Conservation (phyloP, 2,113 vertebrate species). For the Strix uralensis region DNA sequence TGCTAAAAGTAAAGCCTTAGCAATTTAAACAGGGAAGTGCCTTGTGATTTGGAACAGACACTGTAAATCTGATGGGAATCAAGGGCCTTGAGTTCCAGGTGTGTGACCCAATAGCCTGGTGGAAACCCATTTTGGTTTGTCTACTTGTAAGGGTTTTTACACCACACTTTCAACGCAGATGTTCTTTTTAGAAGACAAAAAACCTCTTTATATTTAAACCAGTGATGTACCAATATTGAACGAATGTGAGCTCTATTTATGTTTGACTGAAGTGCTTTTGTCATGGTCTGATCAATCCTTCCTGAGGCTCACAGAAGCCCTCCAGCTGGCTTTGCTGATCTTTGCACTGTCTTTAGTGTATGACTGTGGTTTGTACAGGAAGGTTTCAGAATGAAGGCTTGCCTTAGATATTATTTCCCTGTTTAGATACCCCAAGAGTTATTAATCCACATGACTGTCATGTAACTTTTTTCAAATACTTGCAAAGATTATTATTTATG, state of each 20-base stretch:
- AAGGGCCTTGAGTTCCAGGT: background rate
- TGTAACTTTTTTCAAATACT: background rate
- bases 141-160: background rate
- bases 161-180: background rate
- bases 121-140: background rate
- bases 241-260: background rate
- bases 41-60: background rate
- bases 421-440: background rate
- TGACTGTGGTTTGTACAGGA: background rate
- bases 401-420: background rate
- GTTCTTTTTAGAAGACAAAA: background rate
- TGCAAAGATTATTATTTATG: background rate
- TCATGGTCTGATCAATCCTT: background rate
- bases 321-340: background rate
- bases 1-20: background rate
- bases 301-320: background rate
- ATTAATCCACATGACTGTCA: background rate
- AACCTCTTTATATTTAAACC: background rate
- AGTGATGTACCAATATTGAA: background rate
- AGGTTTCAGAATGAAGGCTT: background rate
- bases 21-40: background rate
- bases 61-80: background rate
- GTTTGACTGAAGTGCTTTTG: background rate
- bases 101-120: background rate
- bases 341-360: background rate